Conservation (phyloP, 2,888 invertebrate genomes). For the Sialis lutaria region DNA sequence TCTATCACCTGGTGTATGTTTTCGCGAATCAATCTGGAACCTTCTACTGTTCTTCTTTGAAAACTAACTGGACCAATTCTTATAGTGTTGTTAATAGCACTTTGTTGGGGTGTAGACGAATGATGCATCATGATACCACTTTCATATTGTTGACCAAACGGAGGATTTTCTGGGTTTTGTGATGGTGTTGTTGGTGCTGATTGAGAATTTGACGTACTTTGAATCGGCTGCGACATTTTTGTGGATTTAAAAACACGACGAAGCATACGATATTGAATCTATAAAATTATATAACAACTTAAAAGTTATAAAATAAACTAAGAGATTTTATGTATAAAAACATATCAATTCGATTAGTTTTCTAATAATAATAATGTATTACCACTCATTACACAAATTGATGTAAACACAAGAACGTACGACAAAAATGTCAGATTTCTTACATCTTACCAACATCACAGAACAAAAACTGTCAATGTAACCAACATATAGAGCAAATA, state of each 20-base stretch:
- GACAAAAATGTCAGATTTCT: too few species aligned
- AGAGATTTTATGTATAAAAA: too few species aligned
- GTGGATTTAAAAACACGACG: not conserved
- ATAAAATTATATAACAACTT: too few species aligned
- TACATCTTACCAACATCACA: too few species aligned
- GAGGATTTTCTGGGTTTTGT: not conserved
- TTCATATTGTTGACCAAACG: not conserved
- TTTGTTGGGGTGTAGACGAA: not conserved
- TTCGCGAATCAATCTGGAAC: slow-evolving; percentile 20
- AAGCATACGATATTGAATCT: not conserved
- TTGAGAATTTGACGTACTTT: not conserved
- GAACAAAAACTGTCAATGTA: too few species aligned
- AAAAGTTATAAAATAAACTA: too few species aligned
- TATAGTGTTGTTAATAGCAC: not conserved
- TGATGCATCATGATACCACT: not conserved
- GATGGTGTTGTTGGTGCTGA: not conserved
- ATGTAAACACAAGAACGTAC: too few species aligned
- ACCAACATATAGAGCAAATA: too few species aligned
- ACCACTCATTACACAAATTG: too few species aligned
- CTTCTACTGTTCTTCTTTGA: slow-evolving; percentile 19
- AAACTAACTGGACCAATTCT: slow-evolving; percentile 6
- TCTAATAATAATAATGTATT: too few species aligned
- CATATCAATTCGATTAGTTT: too few species aligned
- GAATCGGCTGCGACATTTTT: not conserved
- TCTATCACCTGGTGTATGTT: slow-evolving; percentile 28